A percentile compares a stretch with the other conserved stretches of the same genome.
These are phyloP conservation scores for Medauroidea extradentata DNA, from an alignment of 1,140 invertebrate genomes.

Conservation along the genomic window DNA sequence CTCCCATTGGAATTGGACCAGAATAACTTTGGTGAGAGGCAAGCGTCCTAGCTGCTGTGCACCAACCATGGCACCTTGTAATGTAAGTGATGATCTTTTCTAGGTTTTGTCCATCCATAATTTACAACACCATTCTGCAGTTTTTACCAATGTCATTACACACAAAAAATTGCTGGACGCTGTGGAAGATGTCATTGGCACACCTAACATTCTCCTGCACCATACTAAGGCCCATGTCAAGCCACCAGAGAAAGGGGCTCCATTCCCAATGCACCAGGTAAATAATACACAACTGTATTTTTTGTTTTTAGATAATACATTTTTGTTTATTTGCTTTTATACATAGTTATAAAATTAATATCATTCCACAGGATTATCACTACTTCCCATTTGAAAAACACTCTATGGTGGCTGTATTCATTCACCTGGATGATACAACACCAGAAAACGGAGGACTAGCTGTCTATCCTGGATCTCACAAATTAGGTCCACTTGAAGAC, in stretches of 20 bases:
- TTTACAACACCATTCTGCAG: constrained; percentile 53
- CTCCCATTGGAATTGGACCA: too few relatives aligned
- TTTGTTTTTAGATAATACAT: too few relatives aligned
- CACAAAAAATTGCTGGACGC: constrained; percentile 52
- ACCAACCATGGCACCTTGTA: too few relatives aligned
- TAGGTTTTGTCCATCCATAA: constrained; percentile 53
- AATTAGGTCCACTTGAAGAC: constrained; percentile 53
- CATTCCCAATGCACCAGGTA: constrained; percentile 57
- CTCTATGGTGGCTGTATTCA: constrained; percentile 56
- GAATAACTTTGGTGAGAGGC: too few relatives aligned
- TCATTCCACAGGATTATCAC: constrained; percentile 55
- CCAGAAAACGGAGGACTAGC: constrained; percentile 57
- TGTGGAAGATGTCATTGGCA: constrained; percentile 53
- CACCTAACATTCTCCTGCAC: constrained; percentile 53
- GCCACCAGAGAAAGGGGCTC: constrained; percentile 54
- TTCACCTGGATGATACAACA: constrained; percentile 54
- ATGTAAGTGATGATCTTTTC: too few relatives aligned
- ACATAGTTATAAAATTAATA: too few relatives aligned
- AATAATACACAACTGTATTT: too few relatives aligned
- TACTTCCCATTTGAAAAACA: constrained; percentile 59
- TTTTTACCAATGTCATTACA: constrained; percentile 50
- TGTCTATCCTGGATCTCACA: constrained; percentile 59
- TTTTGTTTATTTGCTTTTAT: too few relatives aligned
- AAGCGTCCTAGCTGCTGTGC: too few relatives aligned
- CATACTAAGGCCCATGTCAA: constrained; percentile 60